A percentile compares a stretch with the other conserved stretches of the same genome.
Evolutionary conservation across 1,140 invertebrate genomes (phyloP).

Genomic region (Dreissena polymorpha): DNA sequence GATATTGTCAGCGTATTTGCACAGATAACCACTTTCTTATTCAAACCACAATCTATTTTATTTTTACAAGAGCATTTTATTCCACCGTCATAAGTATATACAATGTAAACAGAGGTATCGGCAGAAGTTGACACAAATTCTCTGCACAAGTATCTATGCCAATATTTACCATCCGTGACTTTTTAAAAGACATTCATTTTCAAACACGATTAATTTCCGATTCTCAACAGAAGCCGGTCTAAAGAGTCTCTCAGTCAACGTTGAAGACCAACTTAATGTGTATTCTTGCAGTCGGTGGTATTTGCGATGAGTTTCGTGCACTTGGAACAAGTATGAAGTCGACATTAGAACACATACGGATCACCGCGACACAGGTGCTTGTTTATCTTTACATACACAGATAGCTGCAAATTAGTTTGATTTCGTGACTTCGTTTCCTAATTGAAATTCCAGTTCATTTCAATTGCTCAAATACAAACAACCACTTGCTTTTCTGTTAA

Average conservation of each 20-base stretch:
- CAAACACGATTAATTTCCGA: slow-evolving; percentile 46
- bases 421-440: not conserved
- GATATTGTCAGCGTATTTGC: too few relatives aligned
- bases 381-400: not conserved
- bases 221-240: slow-evolving; percentile 41
- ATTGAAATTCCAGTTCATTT: not conserved
- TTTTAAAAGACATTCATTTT: slow-evolving; percentile 48
- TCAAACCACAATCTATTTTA: not conserved
- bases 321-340: slow-evolving; percentile 22
- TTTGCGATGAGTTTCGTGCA: slow-evolving; percentile 25
- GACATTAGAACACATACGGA: slow-evolving; percentile 14
- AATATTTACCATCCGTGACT: slow-evolving; percentile 51
- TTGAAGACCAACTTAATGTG: slow-evolving; percentile 46
- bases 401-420: slow-evolving; percentile 9
- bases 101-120: not conserved
- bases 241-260: slow-evolving; percentile 18
- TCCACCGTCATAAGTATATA: not conserved
- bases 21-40: not conserved
- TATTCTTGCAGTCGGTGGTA: slow-evolving; percentile 13
- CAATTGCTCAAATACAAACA: not conserved
- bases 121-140: slow-evolving; percentile 42
- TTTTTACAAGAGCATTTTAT: not conserved
- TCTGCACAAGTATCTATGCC: slow-evolving; percentile 29
- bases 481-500: not conserved
- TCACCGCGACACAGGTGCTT: not conserved